A percentile compares a stretch with the other conserved stretches of the same genome.
phyloP scores from a whole-genome alignment of 1,140 invertebrate species.

The Agrypnia vestita region DNA sequence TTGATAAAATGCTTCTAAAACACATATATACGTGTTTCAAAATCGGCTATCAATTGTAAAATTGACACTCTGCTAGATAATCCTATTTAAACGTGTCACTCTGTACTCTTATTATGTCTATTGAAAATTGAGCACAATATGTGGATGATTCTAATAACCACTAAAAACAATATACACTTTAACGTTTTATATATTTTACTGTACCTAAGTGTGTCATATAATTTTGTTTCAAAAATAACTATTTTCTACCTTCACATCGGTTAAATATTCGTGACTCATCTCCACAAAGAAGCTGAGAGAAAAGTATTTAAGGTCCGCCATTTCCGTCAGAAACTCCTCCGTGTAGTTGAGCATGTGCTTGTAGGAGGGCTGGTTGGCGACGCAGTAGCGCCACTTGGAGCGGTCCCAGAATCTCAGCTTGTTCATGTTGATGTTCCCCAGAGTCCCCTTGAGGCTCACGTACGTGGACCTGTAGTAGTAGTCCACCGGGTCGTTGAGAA shows the following conservation, averaged over 20 bases:
- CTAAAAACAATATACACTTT: too few species aligned
- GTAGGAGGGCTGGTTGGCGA: slow-evolving; percentile 57
- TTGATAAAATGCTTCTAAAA: too few species aligned
- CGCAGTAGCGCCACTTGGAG: slow-evolving; percentile 56
- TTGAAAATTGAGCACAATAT: too few species aligned
- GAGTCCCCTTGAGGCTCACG: slow-evolving; percentile 48
- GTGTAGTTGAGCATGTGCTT: slow-evolving; percentile 59
- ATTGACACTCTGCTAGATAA: too few species aligned
- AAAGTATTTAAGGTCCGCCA: slow-evolving; percentile 57
- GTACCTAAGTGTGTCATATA: too few species aligned
- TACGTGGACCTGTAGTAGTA: slow-evolving; percentile 58
- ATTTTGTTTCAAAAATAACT: too few species aligned
- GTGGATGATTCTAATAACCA: too few species aligned
- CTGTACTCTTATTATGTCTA: too few species aligned
- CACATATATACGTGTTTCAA: too few species aligned
- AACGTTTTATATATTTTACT: too few species aligned
- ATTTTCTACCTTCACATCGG: slow-evolving; percentile 52
- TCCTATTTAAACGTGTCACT: too few species aligned
- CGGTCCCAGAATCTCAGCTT: slow-evolving; percentile 56
- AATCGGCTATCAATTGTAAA: too few species aligned
- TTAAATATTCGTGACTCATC: slow-evolving; percentile 60
- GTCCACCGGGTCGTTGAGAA: slow-evolving; percentile 54
- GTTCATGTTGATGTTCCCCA: slow-evolving; percentile 48
- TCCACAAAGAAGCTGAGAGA: slow-evolving; percentile 59
- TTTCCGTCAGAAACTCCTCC: slow-evolving; percentile 58